These are phyloP conservation scores for Anguilla obscura DNA, from an alignment of 2,797 vertebrate genomes.

Conservation along the genomic window DNA sequence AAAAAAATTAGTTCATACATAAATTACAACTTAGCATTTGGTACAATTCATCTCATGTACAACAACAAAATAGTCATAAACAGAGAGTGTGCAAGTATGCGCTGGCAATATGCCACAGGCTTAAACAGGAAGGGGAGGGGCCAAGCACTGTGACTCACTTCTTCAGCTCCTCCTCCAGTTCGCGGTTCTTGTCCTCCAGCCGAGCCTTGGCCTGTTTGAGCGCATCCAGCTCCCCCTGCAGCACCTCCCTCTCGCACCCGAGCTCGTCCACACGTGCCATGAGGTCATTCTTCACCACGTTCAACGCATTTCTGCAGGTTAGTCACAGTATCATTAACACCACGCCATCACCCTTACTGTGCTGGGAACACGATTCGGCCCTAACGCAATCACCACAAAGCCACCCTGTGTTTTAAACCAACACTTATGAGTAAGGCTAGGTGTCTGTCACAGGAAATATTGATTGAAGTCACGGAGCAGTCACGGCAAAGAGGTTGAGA, in stretches of 20 bases:
- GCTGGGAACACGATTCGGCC: not conserved
- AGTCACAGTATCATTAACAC: not conserved
- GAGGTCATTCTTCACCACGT: slow-evolving; percentile 97
- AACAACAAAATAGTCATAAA: no score
- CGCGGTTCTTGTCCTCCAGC: slow-evolving; percentile 85
- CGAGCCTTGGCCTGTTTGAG: slow-evolving; percentile 85
- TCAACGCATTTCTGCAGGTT: slow-evolving; percentile 86
- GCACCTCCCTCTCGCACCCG: slow-evolving; percentile 89
- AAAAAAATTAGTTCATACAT: no score
- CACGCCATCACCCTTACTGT: not conserved
- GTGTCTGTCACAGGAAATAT: no score
- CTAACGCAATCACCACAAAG: not conserved
- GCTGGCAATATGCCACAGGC: not conserved
- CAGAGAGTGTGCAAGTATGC: not conserved
- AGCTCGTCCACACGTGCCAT: slow-evolving; percentile 94
- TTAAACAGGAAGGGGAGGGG: not conserved
- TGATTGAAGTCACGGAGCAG: no score
- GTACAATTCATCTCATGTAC: no score
- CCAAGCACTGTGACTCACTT: slow-evolving; percentile 70
- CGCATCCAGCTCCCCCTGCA: slow-evolving; percentile 88
- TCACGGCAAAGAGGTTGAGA: no score
- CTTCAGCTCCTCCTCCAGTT: slow-evolving; percentile 92
- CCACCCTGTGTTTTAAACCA: no score
- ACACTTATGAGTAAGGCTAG: no score
- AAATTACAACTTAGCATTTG: no score